Percentiles rank a stretch among this genome's conserved stretches.
phyloP scores from a whole-genome alignment of 2,888 invertebrate species.

The Brachynemurus nebulosus region DNA sequence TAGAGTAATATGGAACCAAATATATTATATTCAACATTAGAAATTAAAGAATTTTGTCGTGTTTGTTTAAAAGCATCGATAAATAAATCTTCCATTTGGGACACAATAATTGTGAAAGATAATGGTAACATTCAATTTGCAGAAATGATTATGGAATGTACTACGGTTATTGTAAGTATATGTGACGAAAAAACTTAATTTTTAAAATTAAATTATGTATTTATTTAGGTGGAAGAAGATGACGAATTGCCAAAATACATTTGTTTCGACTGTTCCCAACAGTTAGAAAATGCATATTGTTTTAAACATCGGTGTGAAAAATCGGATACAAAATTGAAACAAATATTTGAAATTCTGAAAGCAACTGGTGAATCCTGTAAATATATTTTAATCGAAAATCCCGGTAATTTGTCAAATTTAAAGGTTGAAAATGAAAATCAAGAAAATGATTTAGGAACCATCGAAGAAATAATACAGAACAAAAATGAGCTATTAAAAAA shows the following conservation, averaged over 20 bases:
- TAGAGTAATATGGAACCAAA: too few species aligned
- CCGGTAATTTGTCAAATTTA: too few species aligned
- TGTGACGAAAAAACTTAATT: too few species aligned
- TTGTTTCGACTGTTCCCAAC: conserved; percentile 18
- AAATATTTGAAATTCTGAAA: conserved; percentile 18
- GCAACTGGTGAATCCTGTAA: too few species aligned
- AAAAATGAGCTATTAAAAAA: too few species aligned
- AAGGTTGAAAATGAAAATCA: too few species aligned
- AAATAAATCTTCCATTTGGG: background rate
- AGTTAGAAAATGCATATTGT: conserved; percentile 16
- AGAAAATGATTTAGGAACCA: too few species aligned
- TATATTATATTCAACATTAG: background rate
- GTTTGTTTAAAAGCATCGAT: background rate
- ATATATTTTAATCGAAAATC: too few species aligned
- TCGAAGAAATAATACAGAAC: too few species aligned
- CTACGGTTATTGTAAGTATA: background rate
- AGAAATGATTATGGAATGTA: background rate
- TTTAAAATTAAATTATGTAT: background rate
- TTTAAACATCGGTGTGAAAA: conserved; percentile 21
- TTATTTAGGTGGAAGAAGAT: conserved; percentile 16
- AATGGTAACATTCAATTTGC: background rate
- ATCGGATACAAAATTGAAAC: conserved; percentile 16
- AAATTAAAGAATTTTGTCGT: background rate
- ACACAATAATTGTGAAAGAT: background rate
- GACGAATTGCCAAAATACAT: conserved; percentile 21